A percentile compares a stretch with the other conserved stretches of the same genome.
These are phyloP conservation scores for Leptinotarsa lineolata DNA, from an alignment of 1,140 invertebrate genomes.

Conservation along the genomic window DNA sequence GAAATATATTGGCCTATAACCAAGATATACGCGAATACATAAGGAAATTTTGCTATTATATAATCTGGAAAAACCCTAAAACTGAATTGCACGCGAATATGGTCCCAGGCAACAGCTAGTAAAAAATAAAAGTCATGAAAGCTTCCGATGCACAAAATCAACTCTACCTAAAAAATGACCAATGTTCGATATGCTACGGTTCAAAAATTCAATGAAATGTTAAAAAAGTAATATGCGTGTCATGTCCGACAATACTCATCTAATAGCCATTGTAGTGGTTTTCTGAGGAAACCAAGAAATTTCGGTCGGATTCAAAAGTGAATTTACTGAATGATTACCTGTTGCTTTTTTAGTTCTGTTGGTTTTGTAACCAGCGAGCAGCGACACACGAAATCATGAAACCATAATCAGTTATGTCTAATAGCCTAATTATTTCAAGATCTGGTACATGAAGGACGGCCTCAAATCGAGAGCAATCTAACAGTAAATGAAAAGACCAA, in stretches of 20 bases:
- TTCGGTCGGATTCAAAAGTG: background rate
- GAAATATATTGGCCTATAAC: too few species aligned
- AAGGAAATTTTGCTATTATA: too few species aligned
- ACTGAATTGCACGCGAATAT: too few species aligned
- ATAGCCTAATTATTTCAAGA: background rate
- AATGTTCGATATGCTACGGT: background rate
- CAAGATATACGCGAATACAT: too few species aligned
- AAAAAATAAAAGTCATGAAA: too few species aligned
- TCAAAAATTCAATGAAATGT: too few species aligned
- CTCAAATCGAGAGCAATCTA: background rate
- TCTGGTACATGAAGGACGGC: constrained; percentile 1
- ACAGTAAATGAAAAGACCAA: background rate
- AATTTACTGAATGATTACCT: background rate
- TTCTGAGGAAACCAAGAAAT: background rate
- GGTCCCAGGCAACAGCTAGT: too few species aligned
- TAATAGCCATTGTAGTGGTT: background rate
- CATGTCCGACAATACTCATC: too few species aligned
- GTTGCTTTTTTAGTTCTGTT: background rate
- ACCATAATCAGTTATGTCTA: background rate
- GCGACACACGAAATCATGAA: background rate
- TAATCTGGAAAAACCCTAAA: too few species aligned
- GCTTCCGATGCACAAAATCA: background rate
- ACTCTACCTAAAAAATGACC: background rate
- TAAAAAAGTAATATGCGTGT: too few species aligned
- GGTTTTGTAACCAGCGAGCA: background rate